Percentiles rank a stretch among this genome's conserved stretches.
These are phyloP conservation scores for Opisthograptis luteolata DNA, from an alignment of 2,888 invertebrate species.

Conservation along the genomic window DNA sequence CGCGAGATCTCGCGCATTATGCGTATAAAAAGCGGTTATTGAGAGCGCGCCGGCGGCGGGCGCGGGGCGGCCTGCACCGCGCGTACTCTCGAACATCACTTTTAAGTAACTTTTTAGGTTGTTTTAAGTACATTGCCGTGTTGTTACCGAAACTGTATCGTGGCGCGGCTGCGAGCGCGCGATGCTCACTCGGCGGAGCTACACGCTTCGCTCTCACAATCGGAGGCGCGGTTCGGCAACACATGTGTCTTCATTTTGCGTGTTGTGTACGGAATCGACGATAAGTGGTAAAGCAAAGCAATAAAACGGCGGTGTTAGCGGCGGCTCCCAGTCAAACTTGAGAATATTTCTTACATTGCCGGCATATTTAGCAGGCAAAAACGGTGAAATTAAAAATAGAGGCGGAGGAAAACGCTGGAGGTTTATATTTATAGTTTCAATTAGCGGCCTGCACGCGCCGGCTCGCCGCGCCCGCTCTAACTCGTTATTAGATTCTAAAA, in stretches of 20 bases:
- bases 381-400: slow-evolving; percentile 60
- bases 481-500: slow-evolving; percentile 52
- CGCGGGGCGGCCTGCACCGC: slow-evolving; percentile 50
- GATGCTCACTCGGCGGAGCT: slow-evolving; percentile 27
- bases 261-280: slow-evolving; percentile 44
- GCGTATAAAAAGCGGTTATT: slow-evolving; percentile 83
- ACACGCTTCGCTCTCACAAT: slow-evolving; percentile 20
- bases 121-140: slow-evolving; percentile 67
- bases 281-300: slow-evolving; percentile 40
- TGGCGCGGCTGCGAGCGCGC: slow-evolving; percentile 42
- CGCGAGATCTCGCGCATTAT: slow-evolving; percentile 79
- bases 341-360: slow-evolving; percentile 42
- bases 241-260: slow-evolving; percentile 52
- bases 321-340: slow-evolving; percentile 40
- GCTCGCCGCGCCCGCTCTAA: slow-evolving; percentile 46
- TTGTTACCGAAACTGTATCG: slow-evolving; percentile 46
- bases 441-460: slow-evolving; percentile 71
- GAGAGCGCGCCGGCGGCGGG: slow-evolving; percentile 44
- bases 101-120: slow-evolving; percentile 60
- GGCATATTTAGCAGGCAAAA: slow-evolving; percentile 51
- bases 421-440: slow-evolving; percentile 80
- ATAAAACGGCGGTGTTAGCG: slow-evolving; percentile 31
- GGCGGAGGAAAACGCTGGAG: slow-evolving; percentile 60
- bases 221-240: slow-evolving; percentile 29
- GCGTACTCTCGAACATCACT: slow-evolving; percentile 54